Conservation (phyloP, 2,113 vertebrate genomes). For the Ellobius talpinus region DNA sequence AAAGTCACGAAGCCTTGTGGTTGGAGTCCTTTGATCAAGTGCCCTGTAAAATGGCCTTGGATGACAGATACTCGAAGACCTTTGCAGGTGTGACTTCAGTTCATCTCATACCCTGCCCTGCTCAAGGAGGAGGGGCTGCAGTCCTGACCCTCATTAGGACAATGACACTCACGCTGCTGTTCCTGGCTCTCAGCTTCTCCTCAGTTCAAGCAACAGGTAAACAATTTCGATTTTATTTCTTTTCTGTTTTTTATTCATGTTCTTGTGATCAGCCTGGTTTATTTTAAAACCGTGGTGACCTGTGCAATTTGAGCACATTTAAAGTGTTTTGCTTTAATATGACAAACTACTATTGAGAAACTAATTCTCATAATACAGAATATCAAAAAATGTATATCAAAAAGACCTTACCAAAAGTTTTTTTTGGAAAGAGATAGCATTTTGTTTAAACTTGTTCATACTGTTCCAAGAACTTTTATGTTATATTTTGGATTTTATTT, state of each 20-base stretch:
- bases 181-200: constrained; percentile 84
- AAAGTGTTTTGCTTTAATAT: constrained; percentile 15
- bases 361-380: background rate
- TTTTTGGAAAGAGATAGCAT: constrained; percentile 30
- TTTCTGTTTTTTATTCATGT: constrained; percentile 41
- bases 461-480: constrained; percentile 8
- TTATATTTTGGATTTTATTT: background rate
- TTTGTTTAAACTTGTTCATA: constrained; percentile 43
- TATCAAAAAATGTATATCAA: background rate
- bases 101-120: constrained; percentile 12
- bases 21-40: constrained; percentile 80
- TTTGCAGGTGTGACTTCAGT: background rate
- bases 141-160: constrained; percentile 40
- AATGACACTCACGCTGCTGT: constrained; percentile 86
- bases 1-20: constrained; percentile 74
- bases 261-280: background rate
- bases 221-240: constrained; percentile 54
- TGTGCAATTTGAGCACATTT: background rate
- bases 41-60: constrained; percentile 61
- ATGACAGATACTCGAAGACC: constrained; percentile 32
- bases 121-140: constrained; percentile 78
- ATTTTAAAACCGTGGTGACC: constrained; percentile 15
- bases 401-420: background rate
- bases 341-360: constrained; percentile 33
- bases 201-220: constrained; percentile 87